These are phyloP conservation scores for Ectemnius lituratus DNA, from an alignment of 2,888 invertebrate genomes.

Conservation along the genomic window DNA sequence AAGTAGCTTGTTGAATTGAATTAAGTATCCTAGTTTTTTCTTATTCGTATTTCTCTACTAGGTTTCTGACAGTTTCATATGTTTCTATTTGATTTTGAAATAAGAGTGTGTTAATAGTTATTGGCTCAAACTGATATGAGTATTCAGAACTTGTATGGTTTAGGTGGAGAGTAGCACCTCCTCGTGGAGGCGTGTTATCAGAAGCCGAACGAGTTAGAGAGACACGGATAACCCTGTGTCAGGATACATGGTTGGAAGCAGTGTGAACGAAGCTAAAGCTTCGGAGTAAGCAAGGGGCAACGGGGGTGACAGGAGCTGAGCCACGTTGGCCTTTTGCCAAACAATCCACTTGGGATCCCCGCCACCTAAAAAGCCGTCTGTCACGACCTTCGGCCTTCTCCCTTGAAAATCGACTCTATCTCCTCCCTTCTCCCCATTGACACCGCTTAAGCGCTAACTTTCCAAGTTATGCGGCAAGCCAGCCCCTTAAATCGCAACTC, in stretches of 20 bases:
- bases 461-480: background rate
- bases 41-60: too few species aligned
- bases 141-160: background rate
- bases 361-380: conserved; percentile 48
- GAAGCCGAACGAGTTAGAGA: background rate
- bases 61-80: too few species aligned
- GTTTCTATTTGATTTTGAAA: too few species aligned
- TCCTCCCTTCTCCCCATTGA: conserved; percentile 1
- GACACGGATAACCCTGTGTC: too few species aligned
- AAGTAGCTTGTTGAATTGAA: too few species aligned
- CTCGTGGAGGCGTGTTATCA: background rate
- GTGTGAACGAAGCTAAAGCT: conserved; percentile 6
- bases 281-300: conserved; percentile 25
- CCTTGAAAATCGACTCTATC: conserved; percentile 32
- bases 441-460: conserved; percentile 16
- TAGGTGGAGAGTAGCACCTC: background rate
- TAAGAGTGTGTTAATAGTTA: too few species aligned
- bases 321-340: conserved; percentile 56
- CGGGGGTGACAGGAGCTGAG: conserved; percentile 49
- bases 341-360: conserved; percentile 48
- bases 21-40: too few species aligned
- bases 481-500: background rate
- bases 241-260: background rate
- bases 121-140: too few species aligned
- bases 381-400: conserved; percentile 49